A percentile compares a stretch with the other conserved stretches of the same genome.
phyloP scores from a whole-genome alignment of 2,888 invertebrate genomes.

The Lepidonotus clava region DNA sequence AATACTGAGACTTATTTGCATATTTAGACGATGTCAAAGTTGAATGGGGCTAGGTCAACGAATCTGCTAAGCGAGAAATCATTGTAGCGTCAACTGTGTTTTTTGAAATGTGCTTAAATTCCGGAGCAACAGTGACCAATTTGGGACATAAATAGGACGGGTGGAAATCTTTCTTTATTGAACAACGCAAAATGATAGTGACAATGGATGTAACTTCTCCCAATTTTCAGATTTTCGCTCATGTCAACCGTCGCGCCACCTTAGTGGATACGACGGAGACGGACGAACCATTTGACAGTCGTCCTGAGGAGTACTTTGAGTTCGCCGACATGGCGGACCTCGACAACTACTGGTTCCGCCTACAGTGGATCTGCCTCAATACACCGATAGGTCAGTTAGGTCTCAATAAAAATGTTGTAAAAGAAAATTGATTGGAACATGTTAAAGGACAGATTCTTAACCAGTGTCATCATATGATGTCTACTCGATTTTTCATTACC shows the following conservation, averaged over 20 bases:
- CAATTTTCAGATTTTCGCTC: constrained; percentile 83
- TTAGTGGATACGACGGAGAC: constrained; percentile 86
- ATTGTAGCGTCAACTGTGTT: too few relatives aligned
- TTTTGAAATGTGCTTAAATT: too few relatives aligned
- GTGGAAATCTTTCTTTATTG: neutral
- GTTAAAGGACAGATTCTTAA: too few relatives aligned
- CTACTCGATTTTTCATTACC: too few relatives aligned
- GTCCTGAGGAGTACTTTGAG: constrained; percentile 83
- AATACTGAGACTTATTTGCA: too few relatives aligned
- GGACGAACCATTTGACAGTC: constrained; percentile 83
- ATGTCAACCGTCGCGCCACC: constrained; percentile 84
- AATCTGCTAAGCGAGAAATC: too few relatives aligned
- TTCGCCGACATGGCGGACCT: constrained; percentile 83
- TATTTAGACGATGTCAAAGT: too few relatives aligned
- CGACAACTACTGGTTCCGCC: constrained; percentile 83
- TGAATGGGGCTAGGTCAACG: too few relatives aligned
- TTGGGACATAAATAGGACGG: too few relatives aligned
- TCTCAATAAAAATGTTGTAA: neutral
- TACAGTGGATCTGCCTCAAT: constrained; percentile 86
- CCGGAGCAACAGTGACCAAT: too few relatives aligned
- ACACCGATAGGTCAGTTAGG: constrained; percentile 84
- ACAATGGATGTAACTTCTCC: neutral
- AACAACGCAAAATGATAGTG: neutral
- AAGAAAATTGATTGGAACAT: too few relatives aligned
- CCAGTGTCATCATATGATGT: too few relatives aligned